Evolutionary conservation across 1,140 invertebrate species (phyloP).

Genomic region (Trialeurodes vaporariorum): DNA sequence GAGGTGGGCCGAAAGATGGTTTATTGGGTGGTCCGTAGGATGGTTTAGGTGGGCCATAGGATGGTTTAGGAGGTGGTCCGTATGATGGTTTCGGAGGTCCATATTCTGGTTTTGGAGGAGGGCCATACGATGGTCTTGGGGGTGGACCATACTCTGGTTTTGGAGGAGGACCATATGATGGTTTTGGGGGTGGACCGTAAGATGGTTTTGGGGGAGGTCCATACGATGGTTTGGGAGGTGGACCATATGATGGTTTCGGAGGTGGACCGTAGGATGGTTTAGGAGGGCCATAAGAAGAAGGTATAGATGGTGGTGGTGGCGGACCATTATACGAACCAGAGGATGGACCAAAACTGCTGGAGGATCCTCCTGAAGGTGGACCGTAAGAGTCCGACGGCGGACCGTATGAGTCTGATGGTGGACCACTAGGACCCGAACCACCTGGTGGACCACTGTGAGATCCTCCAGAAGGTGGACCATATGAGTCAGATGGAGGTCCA

Average conservation of each 20-base stretch:
- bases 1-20: slow-evolving; percentile 34
- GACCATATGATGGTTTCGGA: slow-evolving; percentile 23
- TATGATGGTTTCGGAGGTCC: slow-evolving; percentile 34
- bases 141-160: slow-evolving; percentile 32
- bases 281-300: slow-evolving; percentile 30
- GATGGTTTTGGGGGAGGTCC: slow-evolving; percentile 34
- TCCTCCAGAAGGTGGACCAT: not conserved
- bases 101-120: slow-evolving; percentile 31
- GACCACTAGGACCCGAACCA: not conserved
- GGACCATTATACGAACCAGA: slow-evolving; percentile 22
- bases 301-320: slow-evolving; percentile 30
- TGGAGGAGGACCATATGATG: slow-evolving; percentile 32
- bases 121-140: slow-evolving; percentile 33
- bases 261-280: slow-evolving; percentile 23
- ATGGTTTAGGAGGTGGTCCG: slow-evolving; percentile 31
- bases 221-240: slow-evolving; percentile 33
- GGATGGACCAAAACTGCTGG: slow-evolving; percentile 16
- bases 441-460: not conserved
- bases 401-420: slow-evolving; percentile 32
- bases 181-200: slow-evolving; percentile 32
- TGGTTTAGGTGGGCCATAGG: slow-evolving; percentile 37
- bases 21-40: slow-evolving; percentile 33
- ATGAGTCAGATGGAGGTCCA: not conserved
- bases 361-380: slow-evolving; percentile 14
- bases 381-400: slow-evolving; percentile 20